Percentiles rank a stretch among this genome's conserved stretches.
These are phyloP conservation scores for Beroe forskalii DNA, from an alignment of 37 sponge, comb jelly and placozoan species.

Conservation along the genomic window DNA sequence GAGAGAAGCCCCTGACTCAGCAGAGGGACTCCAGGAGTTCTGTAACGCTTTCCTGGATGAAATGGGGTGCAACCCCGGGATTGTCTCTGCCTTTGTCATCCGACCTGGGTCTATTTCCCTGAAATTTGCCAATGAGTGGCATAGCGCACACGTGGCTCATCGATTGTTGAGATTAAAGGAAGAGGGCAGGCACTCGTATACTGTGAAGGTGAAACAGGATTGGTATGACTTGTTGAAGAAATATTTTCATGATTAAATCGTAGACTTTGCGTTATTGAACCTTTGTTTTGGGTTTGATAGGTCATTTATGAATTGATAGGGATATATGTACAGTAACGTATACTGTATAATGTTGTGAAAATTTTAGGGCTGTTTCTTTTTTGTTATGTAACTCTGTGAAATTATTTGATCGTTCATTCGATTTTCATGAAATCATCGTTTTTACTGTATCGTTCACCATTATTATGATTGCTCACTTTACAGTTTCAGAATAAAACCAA, in stretches of 20 bases:
- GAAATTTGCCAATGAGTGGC: conserved; percentile 31
- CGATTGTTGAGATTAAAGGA: background rate
- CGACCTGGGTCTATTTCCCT: background rate
- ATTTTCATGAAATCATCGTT: too few species aligned
- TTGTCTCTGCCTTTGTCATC: background rate
- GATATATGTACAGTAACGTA: too few species aligned
- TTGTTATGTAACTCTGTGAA: too few species aligned
- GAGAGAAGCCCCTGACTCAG: background rate
- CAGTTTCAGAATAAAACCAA: too few species aligned
- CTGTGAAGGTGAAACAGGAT: background rate
- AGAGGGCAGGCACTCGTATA: background rate
- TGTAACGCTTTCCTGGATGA: conserved; percentile 2
- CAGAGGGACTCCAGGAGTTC: background rate
- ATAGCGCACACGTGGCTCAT: background rate
- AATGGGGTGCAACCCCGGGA: conserved; percentile 8
- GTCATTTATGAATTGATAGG: too few species aligned
- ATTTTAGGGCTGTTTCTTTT: too few species aligned
- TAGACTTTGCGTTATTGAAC: too few species aligned
- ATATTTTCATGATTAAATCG: background rate
- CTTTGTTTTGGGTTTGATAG: too few species aligned
- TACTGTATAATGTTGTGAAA: too few species aligned
- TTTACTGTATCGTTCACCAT: too few species aligned
- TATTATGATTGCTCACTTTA: too few species aligned
- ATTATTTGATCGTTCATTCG: too few species aligned
- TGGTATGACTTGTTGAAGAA: background rate